phyloP scores from a whole-genome alignment of 2,888 invertebrate genomes.

The Philhelius pedissequus region DNA sequence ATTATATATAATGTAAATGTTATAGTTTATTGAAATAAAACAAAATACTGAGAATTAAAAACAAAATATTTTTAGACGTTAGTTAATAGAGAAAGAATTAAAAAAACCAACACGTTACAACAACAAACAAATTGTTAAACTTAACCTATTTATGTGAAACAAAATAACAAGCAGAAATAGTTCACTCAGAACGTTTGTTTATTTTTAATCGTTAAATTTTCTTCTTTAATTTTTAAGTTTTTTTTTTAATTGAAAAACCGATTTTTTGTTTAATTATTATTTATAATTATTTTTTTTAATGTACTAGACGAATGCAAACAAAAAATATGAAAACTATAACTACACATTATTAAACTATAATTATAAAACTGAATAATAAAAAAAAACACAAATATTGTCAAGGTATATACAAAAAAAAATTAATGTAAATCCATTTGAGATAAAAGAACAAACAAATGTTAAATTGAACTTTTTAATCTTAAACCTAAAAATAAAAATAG shows the following conservation, averaged over 20 bases:
- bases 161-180: not conserved
- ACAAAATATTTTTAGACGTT: slow-evolving; percentile 54
- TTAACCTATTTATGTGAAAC: slow-evolving; percentile 61
- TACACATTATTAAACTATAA: slow-evolving; percentile 15
- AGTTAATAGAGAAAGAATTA: slow-evolving; percentile 47
- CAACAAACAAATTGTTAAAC: slow-evolving; percentile 56
- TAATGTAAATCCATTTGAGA: slow-evolving; percentile 23
- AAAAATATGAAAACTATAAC: slow-evolving; percentile 17
- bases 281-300: slow-evolving; percentile 23
- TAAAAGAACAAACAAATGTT: not conserved
- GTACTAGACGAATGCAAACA: slow-evolving; percentile 52
- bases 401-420: not conserved
- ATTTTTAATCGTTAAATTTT: slow-evolving; percentile 46
- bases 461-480: slow-evolving; percentile 15
- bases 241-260: slow-evolving; percentile 37
- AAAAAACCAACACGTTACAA: slow-evolving; percentile 38
- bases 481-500: not conserved
- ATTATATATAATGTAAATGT: slow-evolving; percentile 59
- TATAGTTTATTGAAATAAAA: slow-evolving; percentile 50
- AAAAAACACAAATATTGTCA: not conserved
- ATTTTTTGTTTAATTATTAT: slow-evolving; percentile 30
- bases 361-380: slow-evolving; percentile 1
- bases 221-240: slow-evolving; percentile 19
- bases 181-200: slow-evolving; percentile 45
- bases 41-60: slow-evolving; percentile 32